phyloP scores from a whole-genome alignment of 2,797 vertebrate genomes.

The Pitangus sulphuratus region DNA sequence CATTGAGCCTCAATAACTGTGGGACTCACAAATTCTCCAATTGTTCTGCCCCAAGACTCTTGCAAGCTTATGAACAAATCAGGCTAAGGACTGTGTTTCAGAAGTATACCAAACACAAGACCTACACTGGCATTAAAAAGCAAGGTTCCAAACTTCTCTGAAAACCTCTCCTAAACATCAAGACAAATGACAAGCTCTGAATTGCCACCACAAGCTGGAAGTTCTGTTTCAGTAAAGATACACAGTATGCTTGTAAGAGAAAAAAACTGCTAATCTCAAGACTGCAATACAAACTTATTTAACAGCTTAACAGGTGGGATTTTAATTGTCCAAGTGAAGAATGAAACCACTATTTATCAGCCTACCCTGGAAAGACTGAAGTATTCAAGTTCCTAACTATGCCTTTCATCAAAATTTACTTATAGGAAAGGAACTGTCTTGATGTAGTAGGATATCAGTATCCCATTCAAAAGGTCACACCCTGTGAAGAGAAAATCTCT shows the following conservation, averaged over 20 bases:
- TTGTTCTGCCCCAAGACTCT: background rate
- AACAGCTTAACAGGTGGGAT: background rate
- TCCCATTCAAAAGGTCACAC: background rate
- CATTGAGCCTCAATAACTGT: background rate
- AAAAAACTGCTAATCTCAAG: background rate
- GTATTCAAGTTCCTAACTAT: background rate
- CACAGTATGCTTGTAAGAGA: background rate
- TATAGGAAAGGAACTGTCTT: background rate
- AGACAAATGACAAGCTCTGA: background rate
- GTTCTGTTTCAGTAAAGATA: background rate
- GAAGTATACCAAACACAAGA: background rate
- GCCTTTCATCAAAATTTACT: background rate
- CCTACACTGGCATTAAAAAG: background rate
- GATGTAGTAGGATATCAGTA: background rate
- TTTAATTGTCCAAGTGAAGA: background rate
- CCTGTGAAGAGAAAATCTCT: background rate
- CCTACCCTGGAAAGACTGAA: background rate
- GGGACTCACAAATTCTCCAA: background rate
- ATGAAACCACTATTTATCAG: background rate
- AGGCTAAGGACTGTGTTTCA: background rate
- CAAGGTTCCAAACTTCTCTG: background rate
- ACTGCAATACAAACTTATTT: background rate
- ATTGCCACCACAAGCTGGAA: background rate
- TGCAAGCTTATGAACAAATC: background rate
- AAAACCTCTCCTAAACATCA: background rate